Evolutionary conservation across 23 tunicate genomes (phyloP).

Genomic region (Clavelina lepadiformis): DNA sequence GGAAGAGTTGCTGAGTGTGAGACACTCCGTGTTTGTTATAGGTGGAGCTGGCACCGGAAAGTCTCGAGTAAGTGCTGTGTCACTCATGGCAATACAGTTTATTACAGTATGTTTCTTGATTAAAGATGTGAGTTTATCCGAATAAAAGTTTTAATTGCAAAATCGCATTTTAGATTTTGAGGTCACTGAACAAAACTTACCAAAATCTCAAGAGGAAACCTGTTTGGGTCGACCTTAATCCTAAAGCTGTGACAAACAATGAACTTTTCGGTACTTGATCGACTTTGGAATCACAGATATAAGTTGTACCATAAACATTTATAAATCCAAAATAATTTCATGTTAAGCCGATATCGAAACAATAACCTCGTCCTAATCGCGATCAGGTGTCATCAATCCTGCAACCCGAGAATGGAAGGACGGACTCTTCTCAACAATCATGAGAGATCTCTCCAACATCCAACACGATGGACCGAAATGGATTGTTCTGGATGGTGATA

Average conservation of each 20-base stretch:
- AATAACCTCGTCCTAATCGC: too few relatives aligned
- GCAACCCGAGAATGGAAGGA: conserved; percentile 95
- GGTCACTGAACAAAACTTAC: conserved; percentile 88
- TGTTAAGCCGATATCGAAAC: too few relatives aligned
- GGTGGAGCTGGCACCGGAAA: conserved; percentile 97
- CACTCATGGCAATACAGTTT: too few relatives aligned
- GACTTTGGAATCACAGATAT: too few relatives aligned
- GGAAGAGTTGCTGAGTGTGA: conserved; percentile 78
- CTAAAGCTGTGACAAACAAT: conserved; percentile 96
- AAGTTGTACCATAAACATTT: too few relatives aligned
- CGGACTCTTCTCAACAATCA: conserved; percentile 92
- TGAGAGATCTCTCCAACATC: conserved; percentile 91
- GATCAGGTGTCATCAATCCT: conserved; percentile 82
- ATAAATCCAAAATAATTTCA: too few relatives aligned
- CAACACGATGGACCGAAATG: conserved; percentile 95
- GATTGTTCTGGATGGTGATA: conserved; percentile 99
- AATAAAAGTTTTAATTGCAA: too few relatives aligned
- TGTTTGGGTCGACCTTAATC: conserved; percentile 95
- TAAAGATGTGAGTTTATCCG: too few relatives aligned
- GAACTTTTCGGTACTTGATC: conserved; percentile 92
- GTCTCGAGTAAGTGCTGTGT: conserved; percentile 56
- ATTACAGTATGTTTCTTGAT: too few relatives aligned
- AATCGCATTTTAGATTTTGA: conserved; percentile 60
- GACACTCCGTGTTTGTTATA: conserved; percentile 92
- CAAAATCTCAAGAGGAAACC: conserved; percentile 84